Base-by-base conservation (phyloP, 2,113 vertebrate genomes). In the Chaenocephalus aceratus region DNA sequence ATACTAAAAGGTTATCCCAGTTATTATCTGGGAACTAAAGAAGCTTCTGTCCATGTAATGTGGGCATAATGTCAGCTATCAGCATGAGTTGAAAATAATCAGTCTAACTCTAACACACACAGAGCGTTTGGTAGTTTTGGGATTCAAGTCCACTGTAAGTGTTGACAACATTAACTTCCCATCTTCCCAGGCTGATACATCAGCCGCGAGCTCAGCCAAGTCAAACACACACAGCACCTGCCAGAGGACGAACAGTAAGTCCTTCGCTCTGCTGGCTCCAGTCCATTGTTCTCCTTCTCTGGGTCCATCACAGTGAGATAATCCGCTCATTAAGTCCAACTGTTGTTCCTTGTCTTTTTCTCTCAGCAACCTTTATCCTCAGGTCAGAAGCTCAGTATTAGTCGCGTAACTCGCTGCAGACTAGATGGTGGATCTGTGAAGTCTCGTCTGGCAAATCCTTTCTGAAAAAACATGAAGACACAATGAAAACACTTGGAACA, bases 381-480 rank as follows among this genome's bases (percentile, higher is more conserved):
- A 26, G 15, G 49, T 49, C 54, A 62, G 6, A 34, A 3, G 15
- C 61, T 62, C 49, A 4, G 48, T 36, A 15, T 18, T 26, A 53
- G 48, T 72, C 46, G 9, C 5, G 23, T 26, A 4, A 57, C 49
- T 14, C 14, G 26, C 59, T 13, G 56, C 41, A 12, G n/a, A 11
- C 74, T 85, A 95, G 46, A 93, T 60, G 57, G 71, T 74, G 18
- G 10, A 10, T 95, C 94, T 2, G 70, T 78, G 75, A 95, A 95
- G 88, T 95, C 93, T 75, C 75, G 80, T 68, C 82, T 90, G n/a
- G 76, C 8, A 80, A 94, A 95, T 77, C 95, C 95, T 94, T 94
- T 95, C 95, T 95, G 93, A 52, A 91, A 30, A 88, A 78, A 78
- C n/a, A 86, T 8, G n/a, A 46, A 52, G 51, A 65, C 16, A 59